A percentile compares a stretch with the other conserved stretches of the same genome.
Evolutionary conservation across 2,888 invertebrate species (phyloP).

Genomic region (Linhomoeus sp.): DNA sequence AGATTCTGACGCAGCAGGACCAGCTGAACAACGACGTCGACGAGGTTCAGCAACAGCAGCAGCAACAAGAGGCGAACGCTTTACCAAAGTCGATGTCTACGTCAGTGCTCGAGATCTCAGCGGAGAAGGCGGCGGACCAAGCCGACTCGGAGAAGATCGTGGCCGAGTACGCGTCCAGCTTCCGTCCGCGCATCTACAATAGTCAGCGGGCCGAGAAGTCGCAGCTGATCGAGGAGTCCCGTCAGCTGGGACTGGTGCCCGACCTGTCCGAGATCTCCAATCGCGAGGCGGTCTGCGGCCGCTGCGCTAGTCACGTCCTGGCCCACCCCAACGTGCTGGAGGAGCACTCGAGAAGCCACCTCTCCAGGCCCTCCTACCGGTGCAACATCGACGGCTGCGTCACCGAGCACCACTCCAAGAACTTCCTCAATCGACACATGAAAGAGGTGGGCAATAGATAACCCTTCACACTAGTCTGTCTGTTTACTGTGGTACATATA

Average conservation of each 20-base stretch:
- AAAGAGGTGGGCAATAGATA: constrained; percentile 5
- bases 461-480: too few species aligned
- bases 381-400: constrained; percentile 7
- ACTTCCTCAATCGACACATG: constrained; percentile 8
- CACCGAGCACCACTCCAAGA: constrained; percentile 6
- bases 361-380: constrained; percentile 1
- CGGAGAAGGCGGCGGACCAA: too few species aligned
- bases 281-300: constrained; percentile 6
- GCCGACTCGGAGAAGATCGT: background rate
- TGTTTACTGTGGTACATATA: too few species aligned
- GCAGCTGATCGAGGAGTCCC: constrained; percentile 8
- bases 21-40: background rate
- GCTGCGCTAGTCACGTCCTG: constrained; percentile 7
- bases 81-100: too few species aligned
- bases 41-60: background rate
- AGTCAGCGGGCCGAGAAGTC: constrained; percentile 8
- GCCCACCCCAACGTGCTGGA: constrained; percentile 5
- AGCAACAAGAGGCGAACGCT: too few species aligned
- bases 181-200: constrained; percentile 9
- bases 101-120: too few species aligned
- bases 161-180: constrained; percentile 2
- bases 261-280: constrained; percentile 7
- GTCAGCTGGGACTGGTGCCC: constrained; percentile 7
- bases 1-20: constrained; percentile 5
- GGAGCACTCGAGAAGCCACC: constrained; percentile 9